Base-by-base conservation (phyloP, 2,797 vertebrate species). In the Leuciscus waleckii region DNA sequence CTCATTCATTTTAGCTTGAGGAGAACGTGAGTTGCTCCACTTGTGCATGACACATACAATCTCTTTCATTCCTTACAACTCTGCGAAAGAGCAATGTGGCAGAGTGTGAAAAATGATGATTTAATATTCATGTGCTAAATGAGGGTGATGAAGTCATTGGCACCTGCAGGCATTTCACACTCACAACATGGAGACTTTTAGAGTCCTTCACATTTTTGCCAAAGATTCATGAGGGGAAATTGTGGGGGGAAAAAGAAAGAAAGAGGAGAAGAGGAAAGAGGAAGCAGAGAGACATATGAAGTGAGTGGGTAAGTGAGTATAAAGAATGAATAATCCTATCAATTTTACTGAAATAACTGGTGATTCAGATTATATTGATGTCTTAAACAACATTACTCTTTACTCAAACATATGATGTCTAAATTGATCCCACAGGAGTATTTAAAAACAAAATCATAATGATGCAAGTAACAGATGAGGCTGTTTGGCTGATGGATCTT, bases 401-500 rank as follows among this genome's bases (percentile, higher is more conserved):
- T 37, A 67, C 56, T 51, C 46, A 14, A 83, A 23, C 32, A 11
- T 13, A 63, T 29, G 65, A 26, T 58, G 13, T 70, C 23, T 79
- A 79, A 65, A 26, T 5, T 54, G 75, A 63, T 56, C 61, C 74
- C 43, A n/a, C 56, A 41, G 46, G 63, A 51, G 56, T 82, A 84
- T 85, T 65, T 81, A 85, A 84, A 84, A 84, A 87, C 79, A 81
- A 82, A 76, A 89, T 84, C 51, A 84, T 85, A 89, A 89, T 82
- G 61, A 88, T 87, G 86, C 61, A 32, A 71, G 80, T 90, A 91
- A 91, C 85, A 88, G 83, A 89, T 89, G 76, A 87, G 84, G 77
- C 85, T 85, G 82, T 89, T 90, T 88, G 83, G 10, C 58, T 89
- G 87, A 91, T 89, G 78, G 87, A 90, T 89, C 77, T 85, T 79